Evolutionary conservation across 30 jellyfish, hydroid and myxozoan species (phyloP).

Genomic region (Chrysaora quinquecirrha): DNA sequence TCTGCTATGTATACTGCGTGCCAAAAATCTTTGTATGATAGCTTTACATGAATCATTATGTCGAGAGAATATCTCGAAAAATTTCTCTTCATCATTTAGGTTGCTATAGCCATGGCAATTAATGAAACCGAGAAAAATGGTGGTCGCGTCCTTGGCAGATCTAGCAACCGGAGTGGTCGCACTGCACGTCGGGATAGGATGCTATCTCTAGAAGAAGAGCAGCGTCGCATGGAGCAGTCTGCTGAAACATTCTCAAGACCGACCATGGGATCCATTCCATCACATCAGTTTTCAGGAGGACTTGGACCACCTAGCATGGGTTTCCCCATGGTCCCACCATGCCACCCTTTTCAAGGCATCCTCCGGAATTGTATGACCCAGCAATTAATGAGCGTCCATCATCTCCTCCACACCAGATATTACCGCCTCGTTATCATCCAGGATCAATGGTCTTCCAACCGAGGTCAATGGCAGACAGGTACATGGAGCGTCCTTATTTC

Average conservation of each 20-base stretch:
- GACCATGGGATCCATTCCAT: conserved; percentile 68
- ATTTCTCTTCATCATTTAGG: conserved; percentile 33
- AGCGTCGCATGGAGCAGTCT: conserved; percentile 27
- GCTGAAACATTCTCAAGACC: conserved; percentile 63
- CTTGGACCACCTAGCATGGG: conserved; percentile 75
- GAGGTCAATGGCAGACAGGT: conserved; percentile 49
- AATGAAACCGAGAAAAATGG: conserved; percentile 96
- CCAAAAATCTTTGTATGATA: too few species aligned
- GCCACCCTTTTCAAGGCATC: conserved; percentile 60
- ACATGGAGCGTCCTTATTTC: conserved; percentile 55
- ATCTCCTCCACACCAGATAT: conserved; percentile 43
- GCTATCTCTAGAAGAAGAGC: conserved; percentile 64
- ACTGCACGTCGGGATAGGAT: conserved; percentile 49
- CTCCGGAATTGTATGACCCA: conserved; percentile 61
- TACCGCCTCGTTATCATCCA: conserved; percentile 67
- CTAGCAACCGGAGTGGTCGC: conserved; percentile 54
- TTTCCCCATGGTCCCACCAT: conserved; percentile 55
- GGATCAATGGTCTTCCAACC: conserved; percentile 80
- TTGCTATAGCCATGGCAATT: conserved; percentile 98
- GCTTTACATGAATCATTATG: too few species aligned
- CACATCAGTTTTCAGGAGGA: conserved; percentile 62
- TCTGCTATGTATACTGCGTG: too few species aligned
- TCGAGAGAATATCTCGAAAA: too few species aligned
- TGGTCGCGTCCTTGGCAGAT: conserved; percentile 95
- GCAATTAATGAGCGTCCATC: conserved; percentile 52